Evolutionary conservation across 2,113 vertebrate species (phyloP).

Genomic region (Cacatua alba): DNA sequence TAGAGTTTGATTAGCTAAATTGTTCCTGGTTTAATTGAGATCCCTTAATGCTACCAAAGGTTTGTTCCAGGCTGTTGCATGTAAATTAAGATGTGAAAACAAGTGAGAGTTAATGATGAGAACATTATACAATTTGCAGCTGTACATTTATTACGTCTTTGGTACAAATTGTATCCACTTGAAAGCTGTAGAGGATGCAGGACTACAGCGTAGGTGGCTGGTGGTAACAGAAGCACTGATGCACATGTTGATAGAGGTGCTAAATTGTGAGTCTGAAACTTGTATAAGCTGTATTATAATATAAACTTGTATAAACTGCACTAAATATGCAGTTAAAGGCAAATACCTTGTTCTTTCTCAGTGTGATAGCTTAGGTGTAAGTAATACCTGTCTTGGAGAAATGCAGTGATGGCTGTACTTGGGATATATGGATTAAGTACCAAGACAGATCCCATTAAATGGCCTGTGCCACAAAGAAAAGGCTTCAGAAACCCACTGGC

Average conservation of each 20-base stretch:
- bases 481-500: not conserved
- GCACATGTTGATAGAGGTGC: constrained; percentile 18
- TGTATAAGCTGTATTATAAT: not conserved
- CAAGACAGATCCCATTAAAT: not conserved
- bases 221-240: constrained; percentile 1
- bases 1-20: constrained; percentile 45
- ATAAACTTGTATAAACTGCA: not conserved
- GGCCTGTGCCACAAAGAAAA: not conserved
- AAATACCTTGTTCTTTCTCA: not conserved
- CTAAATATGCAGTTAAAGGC: not conserved
- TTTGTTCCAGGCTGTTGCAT: constrained; percentile 55
- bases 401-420: not conserved
- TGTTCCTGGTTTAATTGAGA: constrained; percentile 39
- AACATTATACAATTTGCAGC: constrained; percentile 51
- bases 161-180: constrained; percentile 56
- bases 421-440: not conserved
- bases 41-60: constrained; percentile 34
- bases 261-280: not conserved
- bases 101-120: constrained; percentile 61
- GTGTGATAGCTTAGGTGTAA: not conserved
- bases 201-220: constrained; percentile 38
- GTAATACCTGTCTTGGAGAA: not conserved
- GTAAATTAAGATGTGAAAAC: constrained; percentile 58
- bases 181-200: constrained; percentile 42
- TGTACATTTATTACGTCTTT: not conserved